These are phyloP conservation scores for Quadriops clusia DNA, from an alignment of 2,888 invertebrate genomes.

Conservation along the genomic window DNA sequence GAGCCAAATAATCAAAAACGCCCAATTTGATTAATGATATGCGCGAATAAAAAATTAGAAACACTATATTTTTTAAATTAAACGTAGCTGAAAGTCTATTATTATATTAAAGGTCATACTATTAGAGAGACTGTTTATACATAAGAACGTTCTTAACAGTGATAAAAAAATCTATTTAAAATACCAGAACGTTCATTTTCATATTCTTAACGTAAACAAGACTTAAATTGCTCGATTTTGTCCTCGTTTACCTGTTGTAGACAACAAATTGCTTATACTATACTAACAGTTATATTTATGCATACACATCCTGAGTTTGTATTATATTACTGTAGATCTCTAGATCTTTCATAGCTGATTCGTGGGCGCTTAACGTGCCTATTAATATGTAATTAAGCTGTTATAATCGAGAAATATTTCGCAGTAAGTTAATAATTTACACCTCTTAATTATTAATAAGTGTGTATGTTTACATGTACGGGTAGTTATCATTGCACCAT, in stretches of 20 bases:
- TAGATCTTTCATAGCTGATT: too few species aligned
- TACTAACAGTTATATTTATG: neutral
- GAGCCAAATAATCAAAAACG: too few species aligned
- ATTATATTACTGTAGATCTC: neutral
- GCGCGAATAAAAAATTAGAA: neutral
- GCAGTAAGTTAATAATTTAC: conserved; percentile 16
- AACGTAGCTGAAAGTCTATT: neutral
- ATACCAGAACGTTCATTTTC: too few species aligned
- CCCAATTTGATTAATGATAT: neutral
- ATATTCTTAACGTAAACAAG: too few species aligned
- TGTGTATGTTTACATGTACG: neutral
- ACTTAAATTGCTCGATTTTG: too few species aligned
- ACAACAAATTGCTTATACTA: too few species aligned
- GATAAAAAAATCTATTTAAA: too few species aligned
- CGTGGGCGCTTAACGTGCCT: conserved; percentile 14
- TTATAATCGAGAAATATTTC: conserved; percentile 17
- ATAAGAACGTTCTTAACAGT: too few species aligned
- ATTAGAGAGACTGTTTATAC: too few species aligned
- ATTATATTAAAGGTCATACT: conserved; percentile 1
- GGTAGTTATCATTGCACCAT: too few species aligned
- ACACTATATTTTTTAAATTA: neutral
- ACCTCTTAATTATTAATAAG: conserved; percentile 13
- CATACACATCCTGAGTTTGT: neutral
- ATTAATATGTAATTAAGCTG: conserved; percentile 17
- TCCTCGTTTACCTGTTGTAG: too few species aligned